Evolutionary conservation across 2,888 invertebrate species (phyloP).

Genomic region (Aphrophora alni): DNA sequence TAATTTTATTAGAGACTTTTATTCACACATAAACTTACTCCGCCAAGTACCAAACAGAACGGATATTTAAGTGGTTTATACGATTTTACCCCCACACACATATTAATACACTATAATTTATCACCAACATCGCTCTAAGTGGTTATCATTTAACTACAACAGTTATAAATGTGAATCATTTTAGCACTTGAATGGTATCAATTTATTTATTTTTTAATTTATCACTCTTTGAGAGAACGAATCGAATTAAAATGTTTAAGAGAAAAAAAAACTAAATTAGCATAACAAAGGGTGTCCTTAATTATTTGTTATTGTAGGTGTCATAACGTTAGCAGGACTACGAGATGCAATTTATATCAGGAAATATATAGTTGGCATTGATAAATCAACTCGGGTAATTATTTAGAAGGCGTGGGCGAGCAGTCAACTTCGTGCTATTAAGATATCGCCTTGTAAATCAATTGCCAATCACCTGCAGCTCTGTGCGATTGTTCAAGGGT

Average conservation of each 20-base stretch:
- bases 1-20: too few species aligned
- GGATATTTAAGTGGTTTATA: too few species aligned
- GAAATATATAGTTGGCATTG: neutral
- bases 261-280: too few species aligned
- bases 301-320: slow-evolving; percentile 9
- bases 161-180: neutral
- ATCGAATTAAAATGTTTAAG: neutral
- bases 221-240: neutral
- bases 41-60: too few species aligned
- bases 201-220: neutral
- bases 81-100: too few species aligned
- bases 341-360: neutral
- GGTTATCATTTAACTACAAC: neutral
- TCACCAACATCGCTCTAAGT: neutral
- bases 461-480: neutral
- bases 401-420: neutral
- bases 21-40: too few species aligned
- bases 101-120: neutral
- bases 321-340: too few species aligned
- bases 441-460: neutral
- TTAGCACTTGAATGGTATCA: neutral
- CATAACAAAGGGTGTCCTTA: slow-evolving; percentile 1
- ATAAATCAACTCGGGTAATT: neutral
- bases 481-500: too few species aligned
- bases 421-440: neutral